These are phyloP conservation scores for Takifugu rubripes DNA, from an alignment of 2,797 vertebrate species.

Conservation along the genomic window DNA sequence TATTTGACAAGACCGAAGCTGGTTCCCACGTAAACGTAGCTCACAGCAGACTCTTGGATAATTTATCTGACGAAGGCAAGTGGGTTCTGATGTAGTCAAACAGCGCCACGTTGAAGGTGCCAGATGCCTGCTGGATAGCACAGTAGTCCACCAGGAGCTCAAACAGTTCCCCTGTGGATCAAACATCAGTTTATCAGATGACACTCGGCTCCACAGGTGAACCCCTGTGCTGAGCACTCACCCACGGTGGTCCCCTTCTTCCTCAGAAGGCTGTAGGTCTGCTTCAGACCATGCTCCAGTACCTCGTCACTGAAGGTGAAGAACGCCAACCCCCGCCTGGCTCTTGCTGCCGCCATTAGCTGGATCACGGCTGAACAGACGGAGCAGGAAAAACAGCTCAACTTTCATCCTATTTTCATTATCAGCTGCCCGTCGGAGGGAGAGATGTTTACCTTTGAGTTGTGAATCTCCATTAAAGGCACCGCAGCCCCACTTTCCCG, in stretches of 20 bases:
- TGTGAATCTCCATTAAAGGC: slow-evolving; percentile 70
- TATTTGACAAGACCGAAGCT: no score
- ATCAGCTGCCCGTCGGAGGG: no score
- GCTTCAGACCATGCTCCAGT: slow-evolving; percentile 27
- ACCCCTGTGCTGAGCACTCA: slow-evolving; percentile 27
- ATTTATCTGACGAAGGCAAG: slow-evolving; percentile 29
- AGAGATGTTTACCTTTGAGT: slow-evolving; percentile 69
- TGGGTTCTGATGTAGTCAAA: slow-evolving; percentile 18
- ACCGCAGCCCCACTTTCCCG: slow-evolving; percentile 79
- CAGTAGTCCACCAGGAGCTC: slow-evolving; percentile 46
- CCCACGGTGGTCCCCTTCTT: slow-evolving; percentile 51
- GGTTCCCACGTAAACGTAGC: neutral
- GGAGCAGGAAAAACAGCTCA: no score
- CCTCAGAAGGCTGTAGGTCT: slow-evolving; percentile 49
- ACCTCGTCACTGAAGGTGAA: slow-evolving; percentile 59
- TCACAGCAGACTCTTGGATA: slow-evolving; percentile 44
- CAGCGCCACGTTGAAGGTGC: slow-evolving; percentile 1
- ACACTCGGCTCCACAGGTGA: neutral
- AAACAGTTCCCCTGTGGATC: slow-evolving; percentile 49
- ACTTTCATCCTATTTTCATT: neutral
- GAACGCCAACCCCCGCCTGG: slow-evolving; percentile 57
- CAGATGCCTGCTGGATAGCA: accelerated
- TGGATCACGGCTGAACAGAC: slow-evolving; percentile 64
- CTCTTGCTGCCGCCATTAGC: slow-evolving; percentile 73
- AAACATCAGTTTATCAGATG: accelerated